Evolutionary conservation across 92 coral and sea anemone genomes (phyloP).

Genomic region (Porites rus): DNA sequence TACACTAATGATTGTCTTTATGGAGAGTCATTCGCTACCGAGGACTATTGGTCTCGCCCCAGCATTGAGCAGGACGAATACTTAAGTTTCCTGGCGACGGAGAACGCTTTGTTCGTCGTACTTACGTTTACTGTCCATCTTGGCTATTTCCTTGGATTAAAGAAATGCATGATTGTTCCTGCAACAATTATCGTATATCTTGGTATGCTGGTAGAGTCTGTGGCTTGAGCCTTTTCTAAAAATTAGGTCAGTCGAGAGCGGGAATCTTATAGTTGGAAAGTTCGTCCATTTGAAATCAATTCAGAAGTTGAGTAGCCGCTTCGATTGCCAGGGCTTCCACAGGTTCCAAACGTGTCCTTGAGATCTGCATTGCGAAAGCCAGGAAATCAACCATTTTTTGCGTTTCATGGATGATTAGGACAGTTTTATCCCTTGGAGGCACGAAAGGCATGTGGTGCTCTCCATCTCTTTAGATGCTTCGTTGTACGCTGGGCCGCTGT

Average conservation of each 20-base stretch:
- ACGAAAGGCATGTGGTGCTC: slow-evolving; percentile 39
- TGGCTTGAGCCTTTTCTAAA: not conserved
- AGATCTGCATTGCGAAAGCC: not conserved
- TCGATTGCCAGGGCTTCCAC: not conserved
- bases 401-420: slow-evolving; percentile 38
- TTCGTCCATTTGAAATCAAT: not conserved
- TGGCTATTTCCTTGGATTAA: slow-evolving; percentile 43
- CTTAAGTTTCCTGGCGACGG: not conserved
- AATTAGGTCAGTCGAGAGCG: not conserved
- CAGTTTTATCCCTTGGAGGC: slow-evolving; percentile 18
- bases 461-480: slow-evolving; percentile 47
- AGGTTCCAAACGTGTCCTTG: not conserved
- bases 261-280: not conserved
- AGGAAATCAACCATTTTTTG: slow-evolving; percentile 17
- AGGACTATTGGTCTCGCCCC: not conserved
- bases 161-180: slow-evolving; percentile 41
- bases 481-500: slow-evolving; percentile 22
- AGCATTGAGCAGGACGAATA: not conserved
- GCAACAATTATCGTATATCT: slow-evolving; percentile 6
- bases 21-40: not conserved
- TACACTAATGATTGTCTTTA: not conserved
- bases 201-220: slow-evolving; percentile 34
- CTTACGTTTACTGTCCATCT: slow-evolving; percentile 19
- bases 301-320: not conserved
- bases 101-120: slow-evolving; percentile 35